These are phyloP conservation scores for Scomber japonicus DNA, from an alignment of 2,113 vertebrate species.

Conservation along the genomic window DNA sequence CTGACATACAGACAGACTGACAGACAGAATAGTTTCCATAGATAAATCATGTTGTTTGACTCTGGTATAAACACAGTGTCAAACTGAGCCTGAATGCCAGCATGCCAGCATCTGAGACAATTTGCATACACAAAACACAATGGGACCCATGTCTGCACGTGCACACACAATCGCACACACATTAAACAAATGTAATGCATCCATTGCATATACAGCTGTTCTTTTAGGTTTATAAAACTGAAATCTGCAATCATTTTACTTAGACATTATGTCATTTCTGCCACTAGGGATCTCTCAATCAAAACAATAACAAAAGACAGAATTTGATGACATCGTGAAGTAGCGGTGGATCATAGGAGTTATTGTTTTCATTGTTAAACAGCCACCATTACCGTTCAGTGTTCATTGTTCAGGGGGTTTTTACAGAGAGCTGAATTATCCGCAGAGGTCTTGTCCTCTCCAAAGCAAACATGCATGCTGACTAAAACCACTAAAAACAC, in stretches of 20 bases:
- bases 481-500: too few relatives aligned
- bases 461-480: too few relatives aligned
- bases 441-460: too few relatives aligned
- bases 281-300: too few relatives aligned
- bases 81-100: constrained; percentile 35
- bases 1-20: constrained; percentile 19
- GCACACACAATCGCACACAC: not conserved
- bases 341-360: too few relatives aligned
- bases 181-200: not conserved
- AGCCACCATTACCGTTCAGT: too few relatives aligned
- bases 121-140: not conserved
- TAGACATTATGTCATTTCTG: not conserved
- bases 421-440: too few relatives aligned
- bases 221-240: too few relatives aligned
- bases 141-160: not conserved
- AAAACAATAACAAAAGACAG: too few relatives aligned
- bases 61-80: constrained; percentile 3
- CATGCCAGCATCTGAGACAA: constrained; percentile 11
- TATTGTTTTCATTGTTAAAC: too few relatives aligned
- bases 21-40: not conserved
- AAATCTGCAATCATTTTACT: not conserved
- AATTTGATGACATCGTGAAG: too few relatives aligned
- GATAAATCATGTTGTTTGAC: constrained; percentile 39
- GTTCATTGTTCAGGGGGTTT: too few relatives aligned
- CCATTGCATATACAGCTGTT: not conserved